Conservation (phyloP, 2,888 invertebrate species). For the Protonemura montana region DNA sequence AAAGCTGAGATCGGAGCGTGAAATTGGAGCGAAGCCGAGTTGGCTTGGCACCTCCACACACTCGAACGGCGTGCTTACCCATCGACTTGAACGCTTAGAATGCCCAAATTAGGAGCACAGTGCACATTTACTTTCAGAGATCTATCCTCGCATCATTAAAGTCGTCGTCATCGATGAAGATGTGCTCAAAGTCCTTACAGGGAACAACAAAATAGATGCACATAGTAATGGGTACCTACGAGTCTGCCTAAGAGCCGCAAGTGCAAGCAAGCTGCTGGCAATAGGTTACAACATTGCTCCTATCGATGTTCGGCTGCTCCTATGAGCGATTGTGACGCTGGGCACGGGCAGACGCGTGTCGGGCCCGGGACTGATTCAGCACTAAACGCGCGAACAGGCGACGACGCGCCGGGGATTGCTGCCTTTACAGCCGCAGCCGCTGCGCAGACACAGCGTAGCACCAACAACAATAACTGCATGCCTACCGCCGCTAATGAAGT, state of each 20-base stretch:
- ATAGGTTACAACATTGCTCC: neutral
- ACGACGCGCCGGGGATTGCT: neutral
- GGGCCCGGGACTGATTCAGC: slow-evolving; percentile 10
- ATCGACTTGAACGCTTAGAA: neutral
- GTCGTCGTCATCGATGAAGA: neutral
- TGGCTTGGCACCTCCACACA: neutral
- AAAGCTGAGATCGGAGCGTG: neutral
- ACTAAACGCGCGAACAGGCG: slow-evolving; percentile 20
- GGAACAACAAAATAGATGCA: slow-evolving; percentile 12
- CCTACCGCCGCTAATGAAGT: slow-evolving; percentile 33
- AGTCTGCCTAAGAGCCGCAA: neutral
- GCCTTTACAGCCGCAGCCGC: neutral
- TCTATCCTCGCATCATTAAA: neutral
- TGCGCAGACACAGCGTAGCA: neutral
- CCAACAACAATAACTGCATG: slow-evolving; percentile 23
- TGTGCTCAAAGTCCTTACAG: neutral
- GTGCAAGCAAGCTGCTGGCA: neutral
- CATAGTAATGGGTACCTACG: neutral
- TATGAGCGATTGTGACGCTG: neutral
- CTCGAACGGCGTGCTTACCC: neutral
- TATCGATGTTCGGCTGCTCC: neutral
- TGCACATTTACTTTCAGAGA: neutral
- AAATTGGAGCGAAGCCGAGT: neutral
- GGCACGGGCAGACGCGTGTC: neutral
- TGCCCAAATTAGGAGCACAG: neutral